phyloP scores from a whole-genome alignment of 2,113 vertebrate genomes.

The Nothobranchius kuhntae region DNA sequence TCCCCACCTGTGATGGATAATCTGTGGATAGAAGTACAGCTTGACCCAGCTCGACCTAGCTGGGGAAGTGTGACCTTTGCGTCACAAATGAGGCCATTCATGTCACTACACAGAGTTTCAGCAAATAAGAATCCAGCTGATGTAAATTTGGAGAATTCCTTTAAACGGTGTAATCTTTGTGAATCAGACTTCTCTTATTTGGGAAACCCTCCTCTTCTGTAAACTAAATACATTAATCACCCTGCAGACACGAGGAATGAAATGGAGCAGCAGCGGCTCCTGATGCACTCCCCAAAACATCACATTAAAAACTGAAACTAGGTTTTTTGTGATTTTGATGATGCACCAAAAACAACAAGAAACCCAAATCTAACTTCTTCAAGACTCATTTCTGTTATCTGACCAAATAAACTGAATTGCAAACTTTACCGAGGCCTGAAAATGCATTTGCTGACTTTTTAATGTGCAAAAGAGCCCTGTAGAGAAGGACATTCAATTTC shows the following conservation, averaged over 20 bases:
- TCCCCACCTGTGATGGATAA: too few relatives aligned
- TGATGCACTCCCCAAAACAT: not conserved
- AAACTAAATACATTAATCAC: constrained; percentile 32
- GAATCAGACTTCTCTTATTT: constrained; percentile 12
- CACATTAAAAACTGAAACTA: not conserved
- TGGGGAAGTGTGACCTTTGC: too few relatives aligned
- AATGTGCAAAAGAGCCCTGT: not conserved
- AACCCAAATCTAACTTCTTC: constrained; percentile 15
- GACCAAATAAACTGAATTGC: too few relatives aligned
- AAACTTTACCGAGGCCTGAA: not conserved
- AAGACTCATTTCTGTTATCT: too few relatives aligned
- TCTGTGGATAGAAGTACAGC: too few relatives aligned
- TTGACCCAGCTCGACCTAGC: too few relatives aligned
- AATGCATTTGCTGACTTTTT: not conserved
- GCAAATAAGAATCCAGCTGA: too few relatives aligned
- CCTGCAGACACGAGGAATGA: constrained; percentile 10
- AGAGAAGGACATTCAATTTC: too few relatives aligned
- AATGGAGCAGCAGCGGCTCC: not conserved
- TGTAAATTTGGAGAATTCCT: not conserved
- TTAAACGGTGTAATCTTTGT: constrained; percentile 16
- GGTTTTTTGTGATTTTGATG: constrained; percentile 29
- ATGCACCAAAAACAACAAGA: constrained; percentile 36
- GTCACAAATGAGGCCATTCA: too few relatives aligned
- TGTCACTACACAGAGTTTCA: too few relatives aligned
- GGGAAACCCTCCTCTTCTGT: constrained; percentile 1